A percentile compares a stretch with the other conserved stretches of the same genome.
Conservation (phyloP, 2,888 invertebrate species). For the Leucophenga montana region DNA sequence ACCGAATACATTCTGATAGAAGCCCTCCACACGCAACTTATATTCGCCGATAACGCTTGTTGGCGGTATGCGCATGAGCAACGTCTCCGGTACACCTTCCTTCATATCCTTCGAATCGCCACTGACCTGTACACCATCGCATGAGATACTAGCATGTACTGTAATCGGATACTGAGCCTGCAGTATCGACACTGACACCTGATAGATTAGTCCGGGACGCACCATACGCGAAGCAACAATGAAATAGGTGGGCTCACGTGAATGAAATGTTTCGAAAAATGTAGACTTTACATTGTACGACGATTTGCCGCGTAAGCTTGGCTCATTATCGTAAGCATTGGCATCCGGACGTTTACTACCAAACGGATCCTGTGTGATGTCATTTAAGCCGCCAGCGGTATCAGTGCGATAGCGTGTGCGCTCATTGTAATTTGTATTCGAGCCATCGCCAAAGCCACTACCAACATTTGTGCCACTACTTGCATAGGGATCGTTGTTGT, state of each 20-base stretch:
- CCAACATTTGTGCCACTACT: neutral
- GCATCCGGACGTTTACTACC: conserved; percentile 47
- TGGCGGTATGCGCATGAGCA: conserved; percentile 90
- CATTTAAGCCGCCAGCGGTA: conserved; percentile 50
- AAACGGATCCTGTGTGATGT: conserved; percentile 56
- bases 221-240: conserved; percentile 93
- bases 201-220: conserved; percentile 91
- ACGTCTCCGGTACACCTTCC: conserved; percentile 89
- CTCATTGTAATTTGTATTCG: conserved; percentile 39
- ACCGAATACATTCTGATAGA: conserved; percentile 80
- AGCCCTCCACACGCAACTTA: conserved; percentile 86
- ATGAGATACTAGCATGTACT: conserved; percentile 89
- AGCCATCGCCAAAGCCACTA: too few relatives aligned
- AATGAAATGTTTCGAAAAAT: conserved; percentile 65
- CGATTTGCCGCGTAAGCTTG: conserved; percentile 61
- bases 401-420: conserved; percentile 55
- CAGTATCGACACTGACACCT: conserved; percentile 88
- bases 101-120: conserved; percentile 87
- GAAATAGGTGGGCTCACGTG: conserved; percentile 82
- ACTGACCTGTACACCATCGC: conserved; percentile 92
- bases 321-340: conserved; percentile 53
- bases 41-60: conserved; percentile 90
- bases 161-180: conserved; percentile 86
- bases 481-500: conserved; percentile 43
- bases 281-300: conserved; percentile 62